Evolutionary conservation across 2,113 vertebrate genomes (phyloP), one percentile per base, ranked within the genome.

Genomic region (Osmerus mordax): DNA sequence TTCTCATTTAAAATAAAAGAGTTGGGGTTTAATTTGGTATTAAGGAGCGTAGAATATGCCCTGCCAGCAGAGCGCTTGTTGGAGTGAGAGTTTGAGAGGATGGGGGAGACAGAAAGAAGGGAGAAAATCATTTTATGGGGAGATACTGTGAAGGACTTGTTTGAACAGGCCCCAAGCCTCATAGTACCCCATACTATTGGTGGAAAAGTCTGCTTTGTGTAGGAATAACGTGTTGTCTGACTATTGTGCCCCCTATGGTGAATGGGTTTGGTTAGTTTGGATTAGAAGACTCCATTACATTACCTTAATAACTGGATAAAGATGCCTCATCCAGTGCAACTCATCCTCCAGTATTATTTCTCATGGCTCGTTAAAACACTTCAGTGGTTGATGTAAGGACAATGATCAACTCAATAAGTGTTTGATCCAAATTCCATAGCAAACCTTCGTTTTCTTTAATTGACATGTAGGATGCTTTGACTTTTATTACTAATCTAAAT

Each of bases 1-100:
- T 90, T 88, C 87, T 89, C 87, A 91, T 91, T 92, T 92, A 89
- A 91, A 92, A 91, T 90, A 91, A 92, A 91, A 90, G 90, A 90
- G 87, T 83, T 68, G 79, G 89, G 87, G 79, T 89, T 90, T 91
- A 90, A 92, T 93, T 91, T 91, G 87, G 90, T 86, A 90, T 91
- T 91, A 92, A 86, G 85, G 81, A 84, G 85, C 83, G 81, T 87
- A 83, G 86, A 90, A 92, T 90, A 77, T 88, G 87, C 88, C 79
- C 86, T 85, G 87, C 86, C 89, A 89, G 87, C 82, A 82, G 81
- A 85, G 89, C 85, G 70, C 89, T 90, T 90, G 87, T 91, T 80
- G 76, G 87, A 81, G 76, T 64, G 77, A 60, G 83, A 80, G 83
- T 78, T 76, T 83, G 83, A 41, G 56, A 76, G 75, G 78, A 72